Evolutionary conservation across 2,888 invertebrate species (phyloP).

Genomic region (Ochropleura leucogaster): DNA sequence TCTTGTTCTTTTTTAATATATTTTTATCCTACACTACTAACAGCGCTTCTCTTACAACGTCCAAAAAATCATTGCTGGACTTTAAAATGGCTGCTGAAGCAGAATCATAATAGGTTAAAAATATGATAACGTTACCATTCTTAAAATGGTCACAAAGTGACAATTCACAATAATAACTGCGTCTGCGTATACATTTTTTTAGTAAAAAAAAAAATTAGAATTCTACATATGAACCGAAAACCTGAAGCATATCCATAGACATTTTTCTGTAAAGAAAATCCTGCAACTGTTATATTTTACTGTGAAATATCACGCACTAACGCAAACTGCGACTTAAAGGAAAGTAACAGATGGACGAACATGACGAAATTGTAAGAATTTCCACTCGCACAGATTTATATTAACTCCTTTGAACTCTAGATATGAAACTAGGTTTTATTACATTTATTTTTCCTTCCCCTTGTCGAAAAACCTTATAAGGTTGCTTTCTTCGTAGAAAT

Average conservation of each 20-base stretch:
- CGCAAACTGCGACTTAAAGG: slow-evolving; percentile 35
- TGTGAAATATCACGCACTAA: slow-evolving; percentile 42
- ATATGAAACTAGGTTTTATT: slow-evolving; percentile 58
- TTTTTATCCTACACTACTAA: not conserved
- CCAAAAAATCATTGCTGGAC: not conserved
- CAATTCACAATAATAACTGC: no score
- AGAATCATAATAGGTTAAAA: no score
- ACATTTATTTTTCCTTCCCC: slow-evolving; percentile 29
- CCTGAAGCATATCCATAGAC: not conserved
- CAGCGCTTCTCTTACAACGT: not conserved
- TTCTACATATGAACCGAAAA: not conserved
- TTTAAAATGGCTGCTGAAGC: not conserved
- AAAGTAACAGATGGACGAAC: slow-evolving; percentile 59
- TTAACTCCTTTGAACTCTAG: slow-evolving; percentile 59
- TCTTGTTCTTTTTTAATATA: not conserved
- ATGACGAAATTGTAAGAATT: slow-evolving; percentile 56
- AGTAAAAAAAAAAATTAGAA: not conserved
- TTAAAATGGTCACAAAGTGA: no score
- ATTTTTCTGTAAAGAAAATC: slow-evolving; percentile 13
- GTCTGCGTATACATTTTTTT: no score
- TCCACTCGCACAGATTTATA: slow-evolving; percentile 53
- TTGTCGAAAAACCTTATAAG: slow-evolving; percentile 11
- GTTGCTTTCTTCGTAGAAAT: slow-evolving; percentile 10
- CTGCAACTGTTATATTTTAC: slow-evolving; percentile 20
- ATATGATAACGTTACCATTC: no score